phyloP scores from a whole-genome alignment of 2,113 vertebrate species.

The Dipodomys ordii region DNA sequence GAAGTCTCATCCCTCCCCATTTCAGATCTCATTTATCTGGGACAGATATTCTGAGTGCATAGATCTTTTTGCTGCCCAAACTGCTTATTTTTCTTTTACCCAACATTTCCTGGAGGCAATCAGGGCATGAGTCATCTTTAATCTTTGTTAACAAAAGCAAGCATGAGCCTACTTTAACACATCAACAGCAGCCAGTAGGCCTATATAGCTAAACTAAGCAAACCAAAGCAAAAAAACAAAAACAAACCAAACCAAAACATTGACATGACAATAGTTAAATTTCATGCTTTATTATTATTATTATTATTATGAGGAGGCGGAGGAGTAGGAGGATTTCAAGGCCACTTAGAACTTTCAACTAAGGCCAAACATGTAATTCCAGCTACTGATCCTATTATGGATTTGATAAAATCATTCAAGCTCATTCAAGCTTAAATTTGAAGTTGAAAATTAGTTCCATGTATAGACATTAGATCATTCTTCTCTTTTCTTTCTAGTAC shows the following conservation, averaged over 20 bases:
- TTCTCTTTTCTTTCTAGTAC: neutral
- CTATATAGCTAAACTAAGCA: slow-evolving; percentile 1
- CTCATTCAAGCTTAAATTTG: neutral
- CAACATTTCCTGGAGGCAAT: slow-evolving; percentile 8
- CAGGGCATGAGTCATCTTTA: slow-evolving; percentile 2
- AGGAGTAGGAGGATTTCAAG: neutral
- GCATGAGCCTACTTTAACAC: neutral
- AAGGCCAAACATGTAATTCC: neutral
- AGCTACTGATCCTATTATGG: neutral
- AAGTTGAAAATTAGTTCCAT: neutral
- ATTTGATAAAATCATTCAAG: neutral
- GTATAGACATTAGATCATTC: neutral
- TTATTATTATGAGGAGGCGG: no score
- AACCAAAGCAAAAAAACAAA: neutral
- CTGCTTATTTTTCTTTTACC: slow-evolving; percentile 57
- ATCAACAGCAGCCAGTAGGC: neutral
- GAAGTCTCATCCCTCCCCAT: neutral
- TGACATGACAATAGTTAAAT: neutral
- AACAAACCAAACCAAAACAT: neutral
- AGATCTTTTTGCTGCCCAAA: slow-evolving; percentile 50
- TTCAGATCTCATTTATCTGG: slow-evolving; percentile 66
- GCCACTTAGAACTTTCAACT: neutral
- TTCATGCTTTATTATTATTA: neutral
- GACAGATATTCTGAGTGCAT: slow-evolving; percentile 36
- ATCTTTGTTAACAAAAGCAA: neutral